Evolutionary conservation across 2,888 invertebrate genomes (phyloP), one percentile per base, ranked within the genome.

Genomic region (Thereva nobilitata): DNA sequence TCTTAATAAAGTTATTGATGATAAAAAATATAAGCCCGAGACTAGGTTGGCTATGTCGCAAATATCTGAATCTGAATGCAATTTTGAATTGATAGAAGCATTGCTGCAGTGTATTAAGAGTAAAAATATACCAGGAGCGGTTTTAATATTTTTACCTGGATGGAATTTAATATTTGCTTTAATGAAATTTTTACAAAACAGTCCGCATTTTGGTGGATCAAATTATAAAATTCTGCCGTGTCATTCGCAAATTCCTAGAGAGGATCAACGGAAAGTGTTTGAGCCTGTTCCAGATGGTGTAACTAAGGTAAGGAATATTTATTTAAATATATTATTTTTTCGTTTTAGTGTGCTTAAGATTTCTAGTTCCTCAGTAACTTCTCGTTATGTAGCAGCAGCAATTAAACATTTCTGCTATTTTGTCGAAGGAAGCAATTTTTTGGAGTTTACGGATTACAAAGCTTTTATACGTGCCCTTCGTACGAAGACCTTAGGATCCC

Each of bases 81-180:
- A 92, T 73, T 96, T 97, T 78, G 97, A 97, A 77, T 83, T 98
- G 5, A 90, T 98, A 70, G 96, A 96, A 82, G 83, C 90, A 0
- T 79, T 98, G 0, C 78, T 93, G 9, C 74, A 80, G 5, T 85
- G 91, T 75, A 89, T 93, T 53, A 82, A 86, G 71, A 82, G 83
- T 1, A 78, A 80, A 67, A 78, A 81, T 23, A 83, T 87, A 40
- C 88, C 89, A 0, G 98, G 98, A 0, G 95, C 98, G 0, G 89
- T 98, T 1, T 83, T 98, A 1, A 84, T 98, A 3, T 99, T 98
- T 79, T 83, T 98, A 0, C 97, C 98, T 0, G 98, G 98, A 0
- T 98, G 98, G 98, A 97, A 95, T 82, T 83, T 96, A 9, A 99
- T 99, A 74, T 95, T 95, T 80, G 90, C 93, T 0, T 83, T 97